These are phyloP conservation scores for Heliconius hortense DNA, from an alignment of 2,888 invertebrate species.

Conservation along the genomic window DNA sequence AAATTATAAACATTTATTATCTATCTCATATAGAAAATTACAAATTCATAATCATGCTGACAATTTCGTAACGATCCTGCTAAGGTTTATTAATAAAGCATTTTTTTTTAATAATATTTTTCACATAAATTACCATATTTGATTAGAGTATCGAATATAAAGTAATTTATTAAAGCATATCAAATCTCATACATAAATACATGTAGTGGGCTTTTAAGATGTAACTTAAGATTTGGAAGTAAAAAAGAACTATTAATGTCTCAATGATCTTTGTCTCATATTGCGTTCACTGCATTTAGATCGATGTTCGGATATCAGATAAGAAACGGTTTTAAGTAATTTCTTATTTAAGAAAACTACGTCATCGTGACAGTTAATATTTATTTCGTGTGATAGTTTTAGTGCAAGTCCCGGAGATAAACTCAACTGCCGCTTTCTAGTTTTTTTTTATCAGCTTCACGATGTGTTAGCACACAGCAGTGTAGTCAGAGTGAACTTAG, in stretches of 20 bases:
- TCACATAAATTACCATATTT: background rate
- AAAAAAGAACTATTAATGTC: conserved; percentile 57
- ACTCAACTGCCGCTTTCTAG: background rate
- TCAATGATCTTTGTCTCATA: conserved; percentile 57
- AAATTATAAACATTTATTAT: background rate
- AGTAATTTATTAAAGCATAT: conserved; percentile 14
- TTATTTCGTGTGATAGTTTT: background rate
- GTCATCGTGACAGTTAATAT: background rate
- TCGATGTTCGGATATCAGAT: conserved; percentile 65
- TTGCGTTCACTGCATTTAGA: conserved; percentile 68
- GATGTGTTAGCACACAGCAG: too few species aligned
- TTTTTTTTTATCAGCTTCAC: too few species aligned
- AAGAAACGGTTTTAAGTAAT: conserved; percentile 71
- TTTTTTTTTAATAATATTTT: background rate
- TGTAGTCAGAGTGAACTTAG: too few species aligned
- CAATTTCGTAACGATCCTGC: background rate
- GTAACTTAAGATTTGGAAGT: conserved; percentile 29
- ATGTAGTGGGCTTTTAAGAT: conserved; percentile 29
- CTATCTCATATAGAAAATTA: background rate
- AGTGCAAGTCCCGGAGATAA: background rate
- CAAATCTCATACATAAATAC: conserved; percentile 26
- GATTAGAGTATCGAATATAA: background rate
- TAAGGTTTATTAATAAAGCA: background rate
- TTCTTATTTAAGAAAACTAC: conserved; percentile 51
- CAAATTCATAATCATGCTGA: background rate